Base-by-base conservation (phyloP, 92 coral and sea anemone genomes). In the Palythoa heliodiscus region DNA sequence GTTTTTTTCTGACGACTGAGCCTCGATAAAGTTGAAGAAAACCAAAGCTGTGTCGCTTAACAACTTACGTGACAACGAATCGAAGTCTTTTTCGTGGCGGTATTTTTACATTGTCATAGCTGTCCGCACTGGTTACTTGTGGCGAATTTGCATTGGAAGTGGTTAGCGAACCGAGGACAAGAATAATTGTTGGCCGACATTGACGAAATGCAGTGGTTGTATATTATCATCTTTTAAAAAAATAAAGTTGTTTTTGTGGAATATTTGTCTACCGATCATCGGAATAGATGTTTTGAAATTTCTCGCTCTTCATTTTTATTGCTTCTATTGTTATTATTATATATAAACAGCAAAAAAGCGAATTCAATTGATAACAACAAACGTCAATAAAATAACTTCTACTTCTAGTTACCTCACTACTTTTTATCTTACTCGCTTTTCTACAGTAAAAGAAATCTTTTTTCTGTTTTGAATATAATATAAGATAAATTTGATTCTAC, bases 61-160 rank as follows among this genome's bases (percentile, higher is more conserved):
- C 40, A 80, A 48, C 20, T 80, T 80, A 80, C 84, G 84, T 80
- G 84, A 80, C 84, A 80, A 24, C 84, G 20, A n/a, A n/a, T n/a
- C n/a, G n/a, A 60, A 70, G 38, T 38, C 84, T 39, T 66, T 80
- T 78, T 80, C 50, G 74, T 64, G 73, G 84, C 84, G 84, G 84
- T 80, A 67, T 80, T 80, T 78, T 70, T 70, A 66, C 74, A 80
- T 68, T 80, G 73, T 80, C 84, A 80, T 66, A 66, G 84, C 74
- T 67, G 84, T 80, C 84, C 19, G 5, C 84, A 67, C 84, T 66
- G 23, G 61, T 80, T 38, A 80, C 47, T 80, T 80, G 84, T 80
- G 84, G 74, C 84, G 52, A 80, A 80, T 80, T 80, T 80, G 84
- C 84, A 80, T 80, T 67, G 84, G 61, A 80, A 80, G 73, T 68